A percentile compares a stretch with the other conserved stretches of the same genome.
phyloP scores from a whole-genome alignment of 2,888 invertebrate species.

The Mesorhabditis sp. region DNA sequence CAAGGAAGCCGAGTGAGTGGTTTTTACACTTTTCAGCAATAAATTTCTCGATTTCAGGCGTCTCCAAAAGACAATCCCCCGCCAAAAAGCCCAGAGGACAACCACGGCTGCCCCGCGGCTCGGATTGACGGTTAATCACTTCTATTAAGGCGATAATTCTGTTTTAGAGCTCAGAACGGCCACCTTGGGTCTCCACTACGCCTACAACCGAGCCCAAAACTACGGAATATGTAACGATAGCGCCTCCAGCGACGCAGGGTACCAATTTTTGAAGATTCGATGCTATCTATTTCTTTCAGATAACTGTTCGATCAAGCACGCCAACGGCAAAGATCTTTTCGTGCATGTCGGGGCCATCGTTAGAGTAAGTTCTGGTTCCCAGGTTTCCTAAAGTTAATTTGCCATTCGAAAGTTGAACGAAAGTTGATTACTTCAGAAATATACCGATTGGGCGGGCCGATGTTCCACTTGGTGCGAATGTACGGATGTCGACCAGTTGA shows the following conservation, averaged over 20 bases:
- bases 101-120: neutral
- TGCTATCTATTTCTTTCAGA: conserved; percentile 13
- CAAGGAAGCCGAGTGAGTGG: neutral
- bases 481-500: conserved; percentile 30
- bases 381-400: neutral
- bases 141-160: neutral
- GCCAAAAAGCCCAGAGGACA: neutral
- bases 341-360: conserved; percentile 29
- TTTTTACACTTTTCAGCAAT: no score
- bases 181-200: conserved; percentile 32
- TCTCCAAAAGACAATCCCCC: neutral
- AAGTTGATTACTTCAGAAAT: conserved; percentile 21
- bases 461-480: conserved; percentile 55
- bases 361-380: conserved; percentile 17
- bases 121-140: neutral
- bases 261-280: neutral
- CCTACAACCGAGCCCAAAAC: conserved; percentile 23
- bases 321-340: conserved; percentile 30
- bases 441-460: conserved; percentile 46
- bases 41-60: no score
- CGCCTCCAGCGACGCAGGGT: conserved; percentile 21
- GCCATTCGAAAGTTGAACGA: neutral
- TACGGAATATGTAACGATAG: conserved; percentile 29
- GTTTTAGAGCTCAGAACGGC: conserved; percentile 14
- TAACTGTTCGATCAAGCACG: conserved; percentile 28